These are phyloP conservation scores for Elgonia sp. DNA, from an alignment of 2,888 invertebrate species.

Conservation along the genomic window DNA sequence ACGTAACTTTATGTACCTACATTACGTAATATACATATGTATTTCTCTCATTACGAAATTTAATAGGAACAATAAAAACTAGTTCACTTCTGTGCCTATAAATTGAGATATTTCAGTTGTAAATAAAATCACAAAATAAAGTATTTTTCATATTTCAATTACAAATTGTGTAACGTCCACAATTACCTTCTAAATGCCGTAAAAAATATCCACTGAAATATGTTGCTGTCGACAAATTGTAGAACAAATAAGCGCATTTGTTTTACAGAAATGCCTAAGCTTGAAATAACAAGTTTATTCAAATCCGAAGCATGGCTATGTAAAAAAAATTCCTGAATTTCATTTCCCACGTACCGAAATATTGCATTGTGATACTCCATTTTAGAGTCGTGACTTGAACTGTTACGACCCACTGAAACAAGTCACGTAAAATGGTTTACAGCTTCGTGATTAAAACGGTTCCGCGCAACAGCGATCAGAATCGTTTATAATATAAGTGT, in stretches of 20 bases:
- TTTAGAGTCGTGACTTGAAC: slow-evolving; percentile 58
- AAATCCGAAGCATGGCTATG: slow-evolving; percentile 21
- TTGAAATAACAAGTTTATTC: slow-evolving; percentile 42
- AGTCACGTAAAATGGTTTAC: slow-evolving; percentile 64
- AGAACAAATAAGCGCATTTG: too few species aligned
- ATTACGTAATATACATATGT: slow-evolving; percentile 21
- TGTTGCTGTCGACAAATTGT: too few species aligned
- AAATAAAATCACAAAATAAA: slow-evolving; percentile 51
- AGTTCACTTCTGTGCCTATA: slow-evolving; percentile 32
- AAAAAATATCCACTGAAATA: too few species aligned
- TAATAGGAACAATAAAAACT: slow-evolving; percentile 51
- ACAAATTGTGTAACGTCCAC: slow-evolving; percentile 24
- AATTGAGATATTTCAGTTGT: slow-evolving; percentile 41
- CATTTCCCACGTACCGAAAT: slow-evolving; percentile 56
- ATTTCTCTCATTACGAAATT: slow-evolving; percentile 30
- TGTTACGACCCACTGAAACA: slow-evolving; percentile 31
- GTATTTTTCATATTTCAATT: slow-evolving; percentile 41
- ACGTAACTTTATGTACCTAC: neutral
- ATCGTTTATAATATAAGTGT: slow-evolving; percentile 30
- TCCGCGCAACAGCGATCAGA: slow-evolving; percentile 26
- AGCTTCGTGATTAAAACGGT: slow-evolving; percentile 51
- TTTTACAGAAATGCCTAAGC: neutral
- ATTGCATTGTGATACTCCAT: slow-evolving; percentile 52
- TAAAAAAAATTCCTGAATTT: slow-evolving; percentile 56
- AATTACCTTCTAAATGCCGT: neutral